phyloP scores from a whole-genome alignment of 2,797 vertebrate species.

The Rhyacichthys aspro region DNA sequence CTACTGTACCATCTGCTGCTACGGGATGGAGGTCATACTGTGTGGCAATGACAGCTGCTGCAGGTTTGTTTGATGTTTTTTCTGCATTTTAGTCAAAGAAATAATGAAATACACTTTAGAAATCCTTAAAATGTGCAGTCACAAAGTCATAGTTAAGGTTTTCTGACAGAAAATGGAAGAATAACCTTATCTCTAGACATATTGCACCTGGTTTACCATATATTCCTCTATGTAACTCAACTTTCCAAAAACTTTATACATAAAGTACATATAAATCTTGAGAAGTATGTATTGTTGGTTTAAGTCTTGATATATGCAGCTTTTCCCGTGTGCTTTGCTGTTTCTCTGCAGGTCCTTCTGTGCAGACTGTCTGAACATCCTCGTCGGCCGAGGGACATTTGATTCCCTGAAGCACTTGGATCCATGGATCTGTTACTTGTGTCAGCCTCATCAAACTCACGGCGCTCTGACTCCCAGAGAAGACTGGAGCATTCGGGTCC shows the following conservation, averaged over 20 bases:
- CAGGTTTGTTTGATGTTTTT: slow-evolving; percentile 59
- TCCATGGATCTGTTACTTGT: slow-evolving; percentile 95
- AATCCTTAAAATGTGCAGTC: no score
- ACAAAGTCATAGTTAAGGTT: no score
- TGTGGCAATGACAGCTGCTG: slow-evolving; percentile 80
- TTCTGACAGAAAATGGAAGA: no score
- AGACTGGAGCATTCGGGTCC: slow-evolving; percentile 89
- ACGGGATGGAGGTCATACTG: slow-evolving; percentile 79
- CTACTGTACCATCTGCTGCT: slow-evolving; percentile 84
- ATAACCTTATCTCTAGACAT: no score
- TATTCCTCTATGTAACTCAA: no score
- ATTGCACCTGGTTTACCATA: no score
- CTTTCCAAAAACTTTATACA: neutral
- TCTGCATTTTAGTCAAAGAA: neutral
- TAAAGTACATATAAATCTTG: no score
- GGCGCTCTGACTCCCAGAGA: slow-evolving; percentile 82
- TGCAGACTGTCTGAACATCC: slow-evolving; percentile 87
- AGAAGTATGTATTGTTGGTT: no score
- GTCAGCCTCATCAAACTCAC: slow-evolving; percentile 78
- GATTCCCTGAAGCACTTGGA: slow-evolving; percentile 81
- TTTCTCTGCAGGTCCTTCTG: slow-evolving; percentile 87
- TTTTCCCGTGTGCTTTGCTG: no score
- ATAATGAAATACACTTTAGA: no score
- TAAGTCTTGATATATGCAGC: no score
- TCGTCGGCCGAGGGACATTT: slow-evolving; percentile 84